A percentile compares a stretch with the other conserved stretches of the same genome.
Conservation (phyloP, 2,113 vertebrate species). For the Larimichthys polyactis region DNA sequence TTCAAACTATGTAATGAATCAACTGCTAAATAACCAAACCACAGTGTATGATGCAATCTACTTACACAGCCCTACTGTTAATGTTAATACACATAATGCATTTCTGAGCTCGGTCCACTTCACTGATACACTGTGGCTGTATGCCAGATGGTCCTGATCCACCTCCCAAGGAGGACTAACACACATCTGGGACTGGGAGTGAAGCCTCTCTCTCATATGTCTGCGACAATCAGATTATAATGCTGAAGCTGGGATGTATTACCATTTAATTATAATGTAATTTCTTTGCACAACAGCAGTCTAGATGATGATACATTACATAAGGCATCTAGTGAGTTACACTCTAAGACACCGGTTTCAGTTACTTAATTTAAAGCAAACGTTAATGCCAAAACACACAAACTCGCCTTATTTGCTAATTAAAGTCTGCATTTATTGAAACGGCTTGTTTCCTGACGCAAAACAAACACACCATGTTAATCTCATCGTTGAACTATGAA, state of each 20-base stretch:
- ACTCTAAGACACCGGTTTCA: background rate
- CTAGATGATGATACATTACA: background rate
- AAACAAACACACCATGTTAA: background rate
- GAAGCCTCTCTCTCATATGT: background rate
- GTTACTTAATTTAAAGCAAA: too few species aligned
- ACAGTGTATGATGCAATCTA: background rate
- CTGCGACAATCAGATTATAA: conserved; percentile 12
- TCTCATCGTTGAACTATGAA: background rate
- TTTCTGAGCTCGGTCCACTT: background rate
- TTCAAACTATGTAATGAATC: background rate
- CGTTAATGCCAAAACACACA: too few species aligned
- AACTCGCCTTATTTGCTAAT: too few species aligned
- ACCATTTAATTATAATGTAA: conserved; percentile 15
- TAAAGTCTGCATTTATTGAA: too few species aligned
- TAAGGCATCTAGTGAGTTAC: background rate
- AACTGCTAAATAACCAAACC: background rate
- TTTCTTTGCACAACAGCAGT: conserved; percentile 9
- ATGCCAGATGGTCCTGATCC: conserved; percentile 32
- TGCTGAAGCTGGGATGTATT: background rate
- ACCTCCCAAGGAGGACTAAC: conserved; percentile 3
- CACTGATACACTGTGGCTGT: conserved; percentile 6
- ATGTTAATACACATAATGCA: background rate
- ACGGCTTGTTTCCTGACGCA: background rate
- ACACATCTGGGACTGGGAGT: conserved; percentile 31
- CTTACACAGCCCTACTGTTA: background rate